Evolutionary conservation across 2,113 vertebrate genomes (phyloP).

Genomic region (Physeter macrocephalus): DNA sequence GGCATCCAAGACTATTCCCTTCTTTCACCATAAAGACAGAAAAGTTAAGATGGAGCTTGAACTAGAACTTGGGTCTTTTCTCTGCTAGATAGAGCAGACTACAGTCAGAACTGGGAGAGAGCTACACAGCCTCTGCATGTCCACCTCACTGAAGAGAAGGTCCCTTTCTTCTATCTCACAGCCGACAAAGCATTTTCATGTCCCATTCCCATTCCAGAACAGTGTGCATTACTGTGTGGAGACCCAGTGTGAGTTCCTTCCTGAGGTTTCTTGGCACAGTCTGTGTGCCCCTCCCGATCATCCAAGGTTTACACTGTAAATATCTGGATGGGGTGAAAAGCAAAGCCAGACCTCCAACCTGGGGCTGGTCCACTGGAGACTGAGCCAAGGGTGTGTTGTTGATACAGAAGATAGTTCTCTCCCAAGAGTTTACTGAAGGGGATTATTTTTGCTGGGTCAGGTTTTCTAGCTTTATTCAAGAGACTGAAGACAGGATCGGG

Average conservation of each 20-base stretch:
- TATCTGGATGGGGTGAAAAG: conserved; percentile 51
- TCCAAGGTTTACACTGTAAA: conserved; percentile 59
- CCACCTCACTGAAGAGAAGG: neutral
- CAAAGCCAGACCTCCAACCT: conserved; percentile 53
- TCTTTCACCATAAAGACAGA: neutral
- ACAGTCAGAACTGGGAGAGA: neutral
- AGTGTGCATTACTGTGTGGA: conserved; percentile 20
- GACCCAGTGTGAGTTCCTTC: conserved; percentile 49
- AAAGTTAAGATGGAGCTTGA: neutral
- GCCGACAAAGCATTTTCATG: neutral
- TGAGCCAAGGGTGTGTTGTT: conserved; percentile 62
- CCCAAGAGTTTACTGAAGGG: conserved; percentile 52
- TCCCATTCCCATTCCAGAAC: conserved; percentile 41
- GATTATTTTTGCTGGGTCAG: conserved; percentile 58
- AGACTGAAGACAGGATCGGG: neutral
- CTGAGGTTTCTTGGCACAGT: conserved; percentile 56
- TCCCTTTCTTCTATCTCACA: neutral
- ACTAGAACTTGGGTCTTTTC: conserved; percentile 4
- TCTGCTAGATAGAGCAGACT: neutral
- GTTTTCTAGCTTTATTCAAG: conserved; percentile 61
- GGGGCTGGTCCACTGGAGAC: neutral
- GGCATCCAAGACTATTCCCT: neutral
- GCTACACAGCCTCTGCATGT: neutral
- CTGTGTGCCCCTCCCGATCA: neutral
- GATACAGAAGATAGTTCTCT: conserved; percentile 63